Evolutionary conservation across 1,140 invertebrate genomes (phyloP), one percentile per base, ranked within the genome.

Genomic region (Drosophila pseudoananassae): DNA sequence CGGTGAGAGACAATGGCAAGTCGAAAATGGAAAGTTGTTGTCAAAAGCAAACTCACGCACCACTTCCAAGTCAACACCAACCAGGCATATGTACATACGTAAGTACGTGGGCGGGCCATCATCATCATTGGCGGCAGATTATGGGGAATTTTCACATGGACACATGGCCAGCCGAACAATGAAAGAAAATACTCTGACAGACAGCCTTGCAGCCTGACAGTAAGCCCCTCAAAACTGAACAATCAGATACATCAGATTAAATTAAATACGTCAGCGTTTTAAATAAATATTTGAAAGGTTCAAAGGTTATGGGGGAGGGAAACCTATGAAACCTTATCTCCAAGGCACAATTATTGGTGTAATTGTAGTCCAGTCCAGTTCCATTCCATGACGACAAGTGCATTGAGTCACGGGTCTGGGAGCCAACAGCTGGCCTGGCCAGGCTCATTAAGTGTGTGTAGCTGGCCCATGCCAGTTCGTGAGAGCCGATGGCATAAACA

Each of bases 141-240:
- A 56, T 46, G 33, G 12, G 53, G 56, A 61, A 43, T 74, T 76
- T 87, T 87, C 81, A 66, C 74, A 78, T 79, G 77, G 49, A 83
- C 64, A 66, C 60, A 27, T 20, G 20, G 9, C 1, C 4, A 15
- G 15, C 23, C 27, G 40, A 33, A 68, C 63, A 47, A 55, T 78
- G 51, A 77, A 87, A 70, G 70, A 59, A 81, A 85, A 85, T 81
- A 85, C 75, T 57, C 61, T 59, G 81, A 70, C 15, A 36, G 40
- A 53, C 81, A 81, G 64, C 81, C 78, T 87, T 81, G 83, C 74
- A 81, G 64, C 77, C 49, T 81, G 74, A 78, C 81, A 78, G 77
- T 85, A 84, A 85, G 76, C 76, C 55, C 50, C 23, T 23, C 12
- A 17, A 47, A 71, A 25, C 23, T 9, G 31, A 55, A 71, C 56